phyloP scores from a whole-genome alignment of 2,888 invertebrate genomes.

The Muscina levida region DNA sequence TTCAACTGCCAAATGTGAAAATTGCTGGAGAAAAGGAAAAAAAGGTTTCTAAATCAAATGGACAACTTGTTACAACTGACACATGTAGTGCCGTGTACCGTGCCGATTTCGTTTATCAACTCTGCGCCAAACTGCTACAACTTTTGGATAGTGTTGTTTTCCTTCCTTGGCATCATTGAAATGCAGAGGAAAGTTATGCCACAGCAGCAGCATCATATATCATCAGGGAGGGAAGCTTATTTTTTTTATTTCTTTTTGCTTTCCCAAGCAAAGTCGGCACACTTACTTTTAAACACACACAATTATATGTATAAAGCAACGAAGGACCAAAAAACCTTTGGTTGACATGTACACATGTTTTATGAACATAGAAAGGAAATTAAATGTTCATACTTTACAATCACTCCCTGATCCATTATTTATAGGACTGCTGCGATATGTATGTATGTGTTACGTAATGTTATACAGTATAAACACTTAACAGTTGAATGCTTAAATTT shows the following conservation, averaged over 20 bases:
- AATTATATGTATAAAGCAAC: not conserved
- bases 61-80: not conserved
- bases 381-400: not conserved
- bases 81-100: too few species aligned
- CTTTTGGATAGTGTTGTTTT: too few species aligned
- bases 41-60: not conserved
- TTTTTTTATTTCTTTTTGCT: too few species aligned
- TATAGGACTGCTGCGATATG: not conserved
- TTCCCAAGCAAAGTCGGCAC: too few species aligned
- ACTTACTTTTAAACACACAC: too few species aligned
- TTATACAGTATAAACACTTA: too few species aligned
- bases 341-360: conserved; percentile 11
- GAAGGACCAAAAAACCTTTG: not conserved
- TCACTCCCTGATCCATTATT: not conserved
- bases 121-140: too few species aligned
- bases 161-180: too few species aligned
- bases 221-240: not conserved
- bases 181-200: not conserved
- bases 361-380: not conserved
- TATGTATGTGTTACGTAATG: not conserved
- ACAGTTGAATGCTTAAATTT: too few species aligned
- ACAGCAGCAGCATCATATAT: not conserved
- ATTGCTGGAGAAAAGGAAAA: conserved; percentile 9
- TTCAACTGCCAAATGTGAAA: conserved; percentile 36
- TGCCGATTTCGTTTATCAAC: too few species aligned